Evolutionary conservation across 2,888 invertebrate species (phyloP), one percentile per base, ranked within the genome.

Genomic region (Lutraria lutraria): DNA sequence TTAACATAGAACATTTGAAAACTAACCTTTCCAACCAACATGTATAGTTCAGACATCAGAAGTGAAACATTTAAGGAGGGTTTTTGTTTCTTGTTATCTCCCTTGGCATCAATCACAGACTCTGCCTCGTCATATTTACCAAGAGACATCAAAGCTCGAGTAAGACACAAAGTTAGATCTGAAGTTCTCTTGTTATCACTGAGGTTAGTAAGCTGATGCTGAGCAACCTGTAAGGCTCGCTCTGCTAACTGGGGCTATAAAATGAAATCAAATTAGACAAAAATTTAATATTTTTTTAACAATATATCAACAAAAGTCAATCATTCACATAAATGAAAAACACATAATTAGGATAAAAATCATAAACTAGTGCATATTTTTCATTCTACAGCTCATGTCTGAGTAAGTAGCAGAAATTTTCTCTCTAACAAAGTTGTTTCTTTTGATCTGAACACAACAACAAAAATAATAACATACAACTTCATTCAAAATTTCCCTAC

Each of bases 11-110:
- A 3, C 12, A 53, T 21, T 54, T 29, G 31, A 31, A 60, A 15
- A 81, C 56, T 31, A 43, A 90, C 91, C 90, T 91, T 92, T 81
- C 89, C 90, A 76, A 83, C 86, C 12, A 85, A 81, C 43, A 90
- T 76, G 16, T 68, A 86, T 2, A 90, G 89, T 63, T 91, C 90
- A 31, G 91, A 90, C 60, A 85, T 52, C n/a, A 91, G 68, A 34
- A 92, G 83, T 12, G 79, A 79, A 34, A 43, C 15, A 25, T 60
- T 79, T 13, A 60, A 16, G 31, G 81, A 34, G 0, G 25, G 63
- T 15, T 54, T 43, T 16, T 83, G 80, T 43, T 83, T 80, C n/a
- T 80, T 76, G 43, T 79, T 63, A 29, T 81, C 80, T 81, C 84
- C 86, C 43, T 60, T 83, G 72, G 76, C 81, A 43, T 85, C 60